Evolutionary conservation across 2,113 vertebrate species (phyloP).

Genomic region (Barbus barbus): DNA sequence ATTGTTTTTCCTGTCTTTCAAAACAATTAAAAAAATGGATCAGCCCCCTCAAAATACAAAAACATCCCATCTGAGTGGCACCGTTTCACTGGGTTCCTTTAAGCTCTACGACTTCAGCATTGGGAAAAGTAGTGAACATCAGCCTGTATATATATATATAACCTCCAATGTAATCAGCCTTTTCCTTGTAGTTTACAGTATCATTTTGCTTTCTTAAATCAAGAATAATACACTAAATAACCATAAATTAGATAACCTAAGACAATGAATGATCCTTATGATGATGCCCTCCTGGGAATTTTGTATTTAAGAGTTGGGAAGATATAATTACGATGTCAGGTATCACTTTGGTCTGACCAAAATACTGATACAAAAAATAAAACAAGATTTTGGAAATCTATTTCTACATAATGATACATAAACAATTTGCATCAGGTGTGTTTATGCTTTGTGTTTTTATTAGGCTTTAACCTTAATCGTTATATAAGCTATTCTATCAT

Average conservation of each 20-base stretch:
- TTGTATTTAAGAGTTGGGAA: too few species aligned
- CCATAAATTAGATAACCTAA: too few species aligned
- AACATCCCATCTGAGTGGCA: background rate
- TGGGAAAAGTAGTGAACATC: background rate
- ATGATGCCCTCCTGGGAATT: too few species aligned
- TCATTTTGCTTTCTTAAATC: too few species aligned
- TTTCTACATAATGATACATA: background rate
- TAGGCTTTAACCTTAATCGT: background rate
- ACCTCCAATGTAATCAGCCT: background rate
- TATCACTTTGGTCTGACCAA: background rate
- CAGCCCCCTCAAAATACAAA: background rate
- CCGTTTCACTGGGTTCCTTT: background rate
- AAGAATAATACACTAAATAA: too few species aligned
- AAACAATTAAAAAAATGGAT: background rate
- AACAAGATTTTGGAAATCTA: background rate
- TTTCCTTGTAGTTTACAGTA: background rate
- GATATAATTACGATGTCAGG: too few species aligned
- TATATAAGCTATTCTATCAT: background rate
- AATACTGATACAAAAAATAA: background rate
- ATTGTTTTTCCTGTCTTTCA: background rate
- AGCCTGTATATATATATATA: background rate
- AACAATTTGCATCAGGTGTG: background rate
- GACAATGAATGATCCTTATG: too few species aligned
- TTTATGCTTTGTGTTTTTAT: background rate
- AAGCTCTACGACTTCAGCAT: background rate